phyloP scores from a whole-genome alignment of 2,888 invertebrate genomes.

The Drosophila leonis region DNA sequence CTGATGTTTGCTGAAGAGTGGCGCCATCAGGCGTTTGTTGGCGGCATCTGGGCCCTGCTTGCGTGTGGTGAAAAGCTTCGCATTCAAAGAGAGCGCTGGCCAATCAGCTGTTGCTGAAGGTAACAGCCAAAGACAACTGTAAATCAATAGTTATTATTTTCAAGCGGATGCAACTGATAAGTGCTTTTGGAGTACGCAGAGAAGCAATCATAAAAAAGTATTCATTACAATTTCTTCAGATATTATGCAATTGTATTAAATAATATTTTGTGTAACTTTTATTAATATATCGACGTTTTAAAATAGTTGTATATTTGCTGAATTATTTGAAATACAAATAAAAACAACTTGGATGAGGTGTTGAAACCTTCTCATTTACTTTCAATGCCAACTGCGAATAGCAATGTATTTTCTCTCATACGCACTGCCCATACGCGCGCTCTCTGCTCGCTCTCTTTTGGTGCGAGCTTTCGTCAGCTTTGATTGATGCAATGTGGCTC shows the following conservation, averaged over 20 bases:
- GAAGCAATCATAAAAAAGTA: neutral
- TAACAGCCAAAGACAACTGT: conserved; percentile 37
- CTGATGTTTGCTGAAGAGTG: neutral
- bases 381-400: conserved; percentile 38
- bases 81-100: conserved; percentile 26
- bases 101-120: conserved; percentile 48
- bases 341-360: conserved; percentile 8
- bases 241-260: neutral
- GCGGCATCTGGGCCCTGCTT: conserved; percentile 27
- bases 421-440: neutral
- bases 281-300: neutral
- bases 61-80: conserved; percentile 69
- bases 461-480: conserved; percentile 54
- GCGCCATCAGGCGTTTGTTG: conserved; percentile 60
- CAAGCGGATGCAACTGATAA: conserved; percentile 43
- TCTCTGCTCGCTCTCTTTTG: conserved; percentile 25
- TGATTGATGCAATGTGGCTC: conserved; percentile 57
- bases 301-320: neutral
- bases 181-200: neutral
- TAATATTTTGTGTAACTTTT: no score
- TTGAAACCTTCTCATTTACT: conserved; percentile 26
- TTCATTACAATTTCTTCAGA: neutral
- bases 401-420: neutral
- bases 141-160: conserved; percentile 53
- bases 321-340: conserved; percentile 5